Conservation (phyloP, 2,888 invertebrate genomes). For the Andrena hattorfiana region DNA sequence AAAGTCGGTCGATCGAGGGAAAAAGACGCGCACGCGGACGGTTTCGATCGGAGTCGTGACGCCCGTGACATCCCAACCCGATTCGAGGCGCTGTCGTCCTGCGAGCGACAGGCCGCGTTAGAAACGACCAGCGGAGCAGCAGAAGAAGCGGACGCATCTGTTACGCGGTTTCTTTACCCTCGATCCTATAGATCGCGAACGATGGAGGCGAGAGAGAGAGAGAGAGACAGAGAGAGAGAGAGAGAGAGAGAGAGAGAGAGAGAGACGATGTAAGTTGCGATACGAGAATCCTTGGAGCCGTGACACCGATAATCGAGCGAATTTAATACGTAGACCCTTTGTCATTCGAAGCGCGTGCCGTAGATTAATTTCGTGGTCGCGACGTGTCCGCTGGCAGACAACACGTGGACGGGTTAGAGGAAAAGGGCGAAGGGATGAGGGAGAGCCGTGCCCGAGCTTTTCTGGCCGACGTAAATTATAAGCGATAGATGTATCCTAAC, state of each 20-base stretch:
- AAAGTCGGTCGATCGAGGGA: conserved; percentile 57
- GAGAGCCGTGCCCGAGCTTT: conserved; percentile 65
- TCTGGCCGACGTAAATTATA: conserved; percentile 76
- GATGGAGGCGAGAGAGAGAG: no score
- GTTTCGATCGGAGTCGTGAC: conserved; percentile 40
- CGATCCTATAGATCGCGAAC: neutral
- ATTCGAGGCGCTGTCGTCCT: conserved; percentile 50
- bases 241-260: no score
- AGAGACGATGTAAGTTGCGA: no score
- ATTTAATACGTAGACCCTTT: conserved; percentile 41
- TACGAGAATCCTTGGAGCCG: no score
- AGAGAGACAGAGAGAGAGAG: no score
- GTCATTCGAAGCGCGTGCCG: conserved; percentile 52
- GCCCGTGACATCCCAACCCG: conserved; percentile 32
- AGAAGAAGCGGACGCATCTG: neutral
- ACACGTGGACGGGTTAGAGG: conserved; percentile 47
- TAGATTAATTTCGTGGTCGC: conserved; percentile 64
- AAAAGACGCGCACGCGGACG: conserved; percentile 60
- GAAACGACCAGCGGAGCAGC: conserved; percentile 39
- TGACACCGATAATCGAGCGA: conserved; percentile 30
- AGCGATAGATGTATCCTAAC: conserved; percentile 75
- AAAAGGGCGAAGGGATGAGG: neutral
- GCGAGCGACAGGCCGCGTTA: conserved; percentile 36
- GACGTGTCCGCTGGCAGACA: conserved; percentile 56
- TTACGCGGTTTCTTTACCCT: conserved; percentile 3